Evolutionary conservation across 2,888 invertebrate species (phyloP), one percentile per base, ranked within the genome.

Genomic region (Colletes collaris): DNA sequence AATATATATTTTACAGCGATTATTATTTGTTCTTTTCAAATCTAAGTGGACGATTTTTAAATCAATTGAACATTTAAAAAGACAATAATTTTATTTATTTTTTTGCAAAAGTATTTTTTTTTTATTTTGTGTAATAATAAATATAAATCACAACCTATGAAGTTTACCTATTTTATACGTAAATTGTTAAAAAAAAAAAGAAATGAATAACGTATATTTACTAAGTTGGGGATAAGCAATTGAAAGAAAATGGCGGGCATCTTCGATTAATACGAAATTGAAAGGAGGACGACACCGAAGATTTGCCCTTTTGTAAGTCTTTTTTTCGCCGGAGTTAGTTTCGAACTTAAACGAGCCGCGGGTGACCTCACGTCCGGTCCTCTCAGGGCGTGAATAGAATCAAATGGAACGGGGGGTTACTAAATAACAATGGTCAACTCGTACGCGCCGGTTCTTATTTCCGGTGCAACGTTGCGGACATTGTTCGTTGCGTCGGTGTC

Each of bases 341-440:
- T 88, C 79, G 85, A 87, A 88, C 90, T 90, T 92, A 91, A 92
- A 89, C 91, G 91, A 91, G 90, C 91, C 90, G 92, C 92, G 92
- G 90, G 89, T 91, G 92, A 92, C 89, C 90, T 89, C 89, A 87
- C 89, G 82, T 90, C 91, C 91, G 91, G 89, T 89, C 67, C 84
- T 82, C 85, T 84, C 81, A 81, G 86, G 86, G 87, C 89, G 89
- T 88, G 89, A 91, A 91, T 89, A 85, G 89, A 90, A 90, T 89
- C 87, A 90, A 92, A 91, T 89, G 88, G 88, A 91, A 92, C 88
- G 87, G 88, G 91, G 91, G 91, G 90, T 89, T 90, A 89, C 89
- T 91, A 90, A 91, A 90, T 91, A 90, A 92, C 92, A 92, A 92
- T 92, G 87, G 91, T 91, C 89, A 89, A 92, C 91, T 91, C 90